Percentiles rank a stretch among this genome's conserved stretches.
Conservation (phyloP, 2,113 vertebrate species). For the Lichenostomus cassidix region DNA sequence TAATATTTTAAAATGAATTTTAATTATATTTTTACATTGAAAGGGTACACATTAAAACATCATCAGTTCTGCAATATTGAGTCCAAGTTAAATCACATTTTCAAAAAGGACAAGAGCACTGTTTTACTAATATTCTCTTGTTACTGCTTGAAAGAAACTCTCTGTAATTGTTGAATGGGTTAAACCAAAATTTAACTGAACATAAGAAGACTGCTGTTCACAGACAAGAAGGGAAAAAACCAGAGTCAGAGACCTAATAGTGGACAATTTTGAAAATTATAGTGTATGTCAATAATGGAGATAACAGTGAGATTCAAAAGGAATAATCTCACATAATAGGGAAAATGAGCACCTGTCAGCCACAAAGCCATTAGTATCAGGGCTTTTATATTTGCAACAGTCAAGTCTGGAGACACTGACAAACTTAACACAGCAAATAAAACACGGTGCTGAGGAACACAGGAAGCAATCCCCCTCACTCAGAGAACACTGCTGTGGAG, state of each 20-base stretch:
- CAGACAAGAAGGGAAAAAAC: neutral
- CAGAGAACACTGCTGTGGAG: neutral
- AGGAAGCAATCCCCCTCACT: neutral
- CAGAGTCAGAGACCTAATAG: slow-evolving; percentile 64
- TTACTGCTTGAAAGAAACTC: neutral
- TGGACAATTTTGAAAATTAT: slow-evolving; percentile 68
- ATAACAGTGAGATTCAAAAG: slow-evolving; percentile 56
- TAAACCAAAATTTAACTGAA: slow-evolving; percentile 50
- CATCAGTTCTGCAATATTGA: neutral
- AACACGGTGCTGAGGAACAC: neutral
- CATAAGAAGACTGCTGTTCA: slow-evolving; percentile 2
- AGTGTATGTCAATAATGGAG: slow-evolving; percentile 59
- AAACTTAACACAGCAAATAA: slow-evolving; percentile 57
- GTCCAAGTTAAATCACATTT: neutral
- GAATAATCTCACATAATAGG: slow-evolving; percentile 53
- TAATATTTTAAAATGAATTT: neutral
- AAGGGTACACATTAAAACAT: neutral
- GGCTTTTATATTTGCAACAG: slow-evolving; percentile 52
- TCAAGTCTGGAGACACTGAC: slow-evolving; percentile 43
- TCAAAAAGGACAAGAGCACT: neutral
- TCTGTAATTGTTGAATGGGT: neutral
- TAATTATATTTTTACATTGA: neutral
- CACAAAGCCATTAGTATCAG: slow-evolving; percentile 58
- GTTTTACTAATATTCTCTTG: neutral
- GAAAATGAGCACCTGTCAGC: slow-evolving; percentile 59